A percentile compares a stretch with the other conserved stretches of the same genome.
phyloP scores from a whole-genome alignment of 2,113 vertebrate genomes.

The Tyto alba region DNA sequence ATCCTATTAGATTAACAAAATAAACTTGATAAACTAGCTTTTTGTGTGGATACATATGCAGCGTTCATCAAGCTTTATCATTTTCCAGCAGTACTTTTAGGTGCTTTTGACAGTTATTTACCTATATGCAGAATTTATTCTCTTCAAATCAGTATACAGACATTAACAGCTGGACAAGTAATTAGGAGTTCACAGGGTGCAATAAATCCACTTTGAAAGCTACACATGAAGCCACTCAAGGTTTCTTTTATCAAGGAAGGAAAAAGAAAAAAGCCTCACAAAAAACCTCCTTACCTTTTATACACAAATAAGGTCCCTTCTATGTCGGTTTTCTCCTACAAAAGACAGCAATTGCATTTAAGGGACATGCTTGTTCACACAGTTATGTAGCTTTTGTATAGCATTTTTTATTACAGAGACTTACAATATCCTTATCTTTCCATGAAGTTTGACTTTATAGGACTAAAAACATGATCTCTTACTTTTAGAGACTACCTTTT shows the following conservation, averaged over 20 bases:
- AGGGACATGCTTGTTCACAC: neutral
- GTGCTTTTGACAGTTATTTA: neutral
- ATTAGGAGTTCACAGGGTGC: neutral
- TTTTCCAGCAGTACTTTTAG: neutral
- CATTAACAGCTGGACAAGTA: neutral
- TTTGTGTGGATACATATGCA: neutral
- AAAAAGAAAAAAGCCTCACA: neutral
- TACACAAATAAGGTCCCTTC: slow-evolving; percentile 98
- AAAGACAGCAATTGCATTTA: slow-evolving; percentile 26
- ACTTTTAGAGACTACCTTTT: neutral
- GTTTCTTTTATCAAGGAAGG: neutral
- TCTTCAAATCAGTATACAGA: neutral
- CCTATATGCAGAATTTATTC: neutral
- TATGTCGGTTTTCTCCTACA: slow-evolving; percentile 95
- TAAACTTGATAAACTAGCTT: neutral
- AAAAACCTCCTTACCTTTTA: slow-evolving; percentile 78
- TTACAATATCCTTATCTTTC: neutral
- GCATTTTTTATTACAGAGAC: neutral
- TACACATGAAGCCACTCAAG: neutral
- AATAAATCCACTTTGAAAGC: neutral
- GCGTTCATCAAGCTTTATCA: neutral
- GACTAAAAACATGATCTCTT: neutral
- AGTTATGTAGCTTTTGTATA: accelerated
- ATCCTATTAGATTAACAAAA: neutral
- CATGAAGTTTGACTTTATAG: neutral